phyloP scores from a whole-genome alignment of 2,113 vertebrate genomes.

The Athene noctua region DNA sequence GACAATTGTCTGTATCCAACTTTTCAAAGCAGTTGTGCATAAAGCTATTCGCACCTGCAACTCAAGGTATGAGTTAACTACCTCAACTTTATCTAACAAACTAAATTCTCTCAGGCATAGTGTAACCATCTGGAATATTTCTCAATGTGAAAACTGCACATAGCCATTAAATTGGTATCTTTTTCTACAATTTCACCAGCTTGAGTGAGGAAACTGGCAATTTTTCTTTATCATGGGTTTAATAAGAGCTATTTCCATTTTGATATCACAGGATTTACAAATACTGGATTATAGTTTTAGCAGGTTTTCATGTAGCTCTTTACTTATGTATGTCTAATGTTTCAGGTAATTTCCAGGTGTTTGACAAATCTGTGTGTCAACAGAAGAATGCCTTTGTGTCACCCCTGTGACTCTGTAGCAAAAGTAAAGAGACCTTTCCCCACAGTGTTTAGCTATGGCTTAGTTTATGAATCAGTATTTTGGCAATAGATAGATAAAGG shows the following conservation, averaged over 20 bases:
- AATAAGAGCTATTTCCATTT: neutral
- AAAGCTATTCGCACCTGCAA: neutral
- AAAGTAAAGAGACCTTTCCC: neutral
- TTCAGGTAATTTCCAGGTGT: neutral
- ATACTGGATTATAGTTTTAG: neutral
- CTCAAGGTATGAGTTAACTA: neutral
- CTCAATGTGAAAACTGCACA: neutral
- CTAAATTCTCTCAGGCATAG: neutral
- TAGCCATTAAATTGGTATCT: neutral
- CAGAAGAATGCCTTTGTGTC: neutral
- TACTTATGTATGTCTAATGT: neutral
- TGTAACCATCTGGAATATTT: neutral
- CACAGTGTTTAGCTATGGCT: neutral
- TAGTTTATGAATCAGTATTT: neutral
- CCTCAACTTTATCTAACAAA: neutral
- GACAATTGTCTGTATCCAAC: neutral
- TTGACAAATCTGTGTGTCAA: neutral
- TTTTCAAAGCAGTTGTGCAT: neutral
- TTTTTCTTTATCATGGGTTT: neutral
- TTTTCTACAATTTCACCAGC: neutral
- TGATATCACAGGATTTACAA: neutral
- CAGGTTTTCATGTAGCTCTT: neutral
- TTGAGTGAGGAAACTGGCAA: neutral
- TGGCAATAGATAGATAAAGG: neutral
- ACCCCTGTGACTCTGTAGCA: neutral